These are phyloP conservation scores for Apamea epomidion DNA, from an alignment of 2,888 invertebrate species.

Conservation along the genomic window DNA sequence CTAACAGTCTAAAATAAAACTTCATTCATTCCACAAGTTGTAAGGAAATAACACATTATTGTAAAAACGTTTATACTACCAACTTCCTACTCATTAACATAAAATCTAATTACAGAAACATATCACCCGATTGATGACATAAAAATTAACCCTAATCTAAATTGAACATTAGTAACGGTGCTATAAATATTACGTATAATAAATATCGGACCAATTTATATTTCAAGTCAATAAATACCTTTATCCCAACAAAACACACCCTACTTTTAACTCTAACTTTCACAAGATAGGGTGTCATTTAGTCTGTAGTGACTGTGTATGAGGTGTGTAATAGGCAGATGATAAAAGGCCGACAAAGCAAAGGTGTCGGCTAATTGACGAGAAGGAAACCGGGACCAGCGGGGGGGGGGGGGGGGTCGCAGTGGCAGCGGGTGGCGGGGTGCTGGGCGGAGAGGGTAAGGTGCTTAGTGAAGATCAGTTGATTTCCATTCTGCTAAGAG, in stretches of 20 bases:
- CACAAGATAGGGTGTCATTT: constrained; percentile 58
- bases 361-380: constrained; percentile 86
- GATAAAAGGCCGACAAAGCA: constrained; percentile 82
- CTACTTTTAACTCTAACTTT: constrained; percentile 48
- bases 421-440: constrained; percentile 62
- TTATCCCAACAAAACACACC: constrained; percentile 36
- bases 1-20: constrained; percentile 1
- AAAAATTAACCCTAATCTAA: constrained; percentile 55
- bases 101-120: constrained; percentile 57
- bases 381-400: constrained; percentile 74
- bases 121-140: constrained; percentile 50
- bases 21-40: constrained; percentile 27
- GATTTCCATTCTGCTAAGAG: not conserved
- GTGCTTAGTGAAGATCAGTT: not conserved
- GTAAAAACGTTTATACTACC: constrained; percentile 33
- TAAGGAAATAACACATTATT: constrained; percentile 50
- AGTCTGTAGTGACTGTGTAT: constrained; percentile 37
- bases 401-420: constrained; percentile 57
- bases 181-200: constrained; percentile 66
- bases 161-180: constrained; percentile 70
- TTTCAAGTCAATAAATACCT: constrained; percentile 72
- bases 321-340: constrained; percentile 77
- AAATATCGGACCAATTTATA: constrained; percentile 68
- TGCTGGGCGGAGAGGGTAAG: constrained; percentile 33
- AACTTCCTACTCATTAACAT: constrained; percentile 58